Conservation (phyloP, 1,140 invertebrate species). For the Habropoda laboriosa region DNA sequence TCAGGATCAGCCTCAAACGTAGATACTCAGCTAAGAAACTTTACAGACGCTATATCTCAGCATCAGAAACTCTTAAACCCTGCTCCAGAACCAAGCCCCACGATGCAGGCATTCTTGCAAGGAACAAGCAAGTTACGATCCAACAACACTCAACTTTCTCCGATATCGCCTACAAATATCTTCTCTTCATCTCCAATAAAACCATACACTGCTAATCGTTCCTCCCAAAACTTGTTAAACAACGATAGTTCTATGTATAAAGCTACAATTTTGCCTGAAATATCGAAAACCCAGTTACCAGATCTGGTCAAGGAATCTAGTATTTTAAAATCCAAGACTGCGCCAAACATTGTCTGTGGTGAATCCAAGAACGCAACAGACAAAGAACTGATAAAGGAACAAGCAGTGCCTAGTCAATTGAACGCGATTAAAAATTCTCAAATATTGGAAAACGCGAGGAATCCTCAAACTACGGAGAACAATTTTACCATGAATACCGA, state of each 20-base stretch:
- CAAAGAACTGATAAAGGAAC: constrained; percentile 35
- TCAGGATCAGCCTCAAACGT: constrained; percentile 92
- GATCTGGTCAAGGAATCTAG: constrained; percentile 78
- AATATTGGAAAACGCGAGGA: constrained; percentile 27
- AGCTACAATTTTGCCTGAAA: constrained; percentile 37
- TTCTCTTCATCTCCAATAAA: constrained; percentile 27
- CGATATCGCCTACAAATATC: constrained; percentile 71
- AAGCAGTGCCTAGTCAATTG: constrained; percentile 24
- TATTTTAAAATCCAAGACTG: constrained; percentile 74
- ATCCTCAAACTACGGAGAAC: constrained; percentile 47
- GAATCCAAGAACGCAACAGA: constrained; percentile 42
- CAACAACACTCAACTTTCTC: constrained; percentile 71
- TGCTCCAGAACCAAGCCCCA: constrained; percentile 87
- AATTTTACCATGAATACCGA: constrained; percentile 9
- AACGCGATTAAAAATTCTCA: constrained; percentile 14
- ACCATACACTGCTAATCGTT: constrained; percentile 20
- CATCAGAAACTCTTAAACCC: constrained; percentile 93
- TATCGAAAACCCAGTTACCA: constrained; percentile 68
- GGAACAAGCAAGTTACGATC: constrained; percentile 78
- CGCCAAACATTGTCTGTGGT: constrained; percentile 47
- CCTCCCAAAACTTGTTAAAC: constrained; percentile 21
- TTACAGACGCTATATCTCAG: constrained; percentile 93
- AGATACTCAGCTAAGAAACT: constrained; percentile 90
- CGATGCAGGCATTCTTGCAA: constrained; percentile 88
- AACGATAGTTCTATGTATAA: constrained; percentile 34